Percentiles rank a stretch among this genome's conserved stretches.
These are phyloP conservation scores for Pogona vitticeps DNA, from an alignment of 2,113 vertebrate species.

Conservation along the genomic window DNA sequence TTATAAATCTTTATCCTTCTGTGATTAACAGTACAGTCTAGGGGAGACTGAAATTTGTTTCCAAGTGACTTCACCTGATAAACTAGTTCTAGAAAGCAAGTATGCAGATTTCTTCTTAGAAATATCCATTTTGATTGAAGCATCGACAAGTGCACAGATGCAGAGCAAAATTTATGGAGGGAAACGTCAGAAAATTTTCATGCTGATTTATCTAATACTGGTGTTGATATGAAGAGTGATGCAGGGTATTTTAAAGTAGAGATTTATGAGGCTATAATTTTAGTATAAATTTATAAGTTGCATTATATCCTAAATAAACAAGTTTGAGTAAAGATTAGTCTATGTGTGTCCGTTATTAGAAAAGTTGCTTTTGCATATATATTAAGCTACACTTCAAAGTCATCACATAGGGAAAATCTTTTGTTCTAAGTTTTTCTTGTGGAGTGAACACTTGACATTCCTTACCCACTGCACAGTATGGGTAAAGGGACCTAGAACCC, in stretches of 20 bases:
- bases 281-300: not conserved
- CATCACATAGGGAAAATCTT: not conserved
- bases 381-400: not conserved
- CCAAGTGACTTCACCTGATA: not conserved
- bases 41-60: not conserved
- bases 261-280: slow-evolving; percentile 11
- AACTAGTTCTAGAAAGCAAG: not conserved
- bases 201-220: not conserved
- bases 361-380: not conserved
- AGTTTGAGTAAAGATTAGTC: not conserved
- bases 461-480: not conserved
- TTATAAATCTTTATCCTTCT: not conserved
- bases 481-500: too few species aligned
- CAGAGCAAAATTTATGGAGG: not conserved
- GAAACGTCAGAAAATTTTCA: not conserved
- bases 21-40: not conserved
- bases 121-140: not conserved
- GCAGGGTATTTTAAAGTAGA: not conserved
- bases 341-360: not conserved
- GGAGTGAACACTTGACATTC: not conserved
- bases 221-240: not conserved
- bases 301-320: not conserved
- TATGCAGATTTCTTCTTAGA: slow-evolving; percentile 4
- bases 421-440: not conserved
- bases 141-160: not conserved